These are phyloP conservation scores for Xenops minutus DNA, from an alignment of 2,797 vertebrate species.

Conservation along the genomic window DNA sequence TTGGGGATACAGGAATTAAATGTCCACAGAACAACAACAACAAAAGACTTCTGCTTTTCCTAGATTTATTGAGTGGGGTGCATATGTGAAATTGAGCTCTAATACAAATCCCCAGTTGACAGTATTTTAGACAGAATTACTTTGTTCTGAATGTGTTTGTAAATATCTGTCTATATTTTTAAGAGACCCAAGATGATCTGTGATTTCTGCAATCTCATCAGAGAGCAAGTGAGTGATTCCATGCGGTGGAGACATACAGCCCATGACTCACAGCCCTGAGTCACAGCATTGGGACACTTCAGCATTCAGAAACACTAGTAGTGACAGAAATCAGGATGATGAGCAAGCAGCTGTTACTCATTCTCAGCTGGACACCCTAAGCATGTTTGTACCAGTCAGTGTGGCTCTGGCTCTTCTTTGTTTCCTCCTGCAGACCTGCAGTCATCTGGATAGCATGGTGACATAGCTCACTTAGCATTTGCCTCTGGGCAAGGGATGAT, in stretches of 20 bases:
- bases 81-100: not conserved
- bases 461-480: slow-evolving; percentile 32
- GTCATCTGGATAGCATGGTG: slow-evolving; percentile 22
- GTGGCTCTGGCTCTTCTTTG: slow-evolving; percentile 38
- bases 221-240: slow-evolving; percentile 57
- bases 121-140: not conserved
- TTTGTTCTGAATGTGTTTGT: slow-evolving; percentile 11
- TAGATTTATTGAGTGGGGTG: not conserved
- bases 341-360: slow-evolving; percentile 71
- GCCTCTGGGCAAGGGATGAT: slow-evolving; percentile 47
- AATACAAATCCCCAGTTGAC: not conserved
- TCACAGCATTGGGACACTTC: slow-evolving; percentile 58
- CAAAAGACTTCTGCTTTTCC: not conserved
- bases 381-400: slow-evolving; percentile 41
- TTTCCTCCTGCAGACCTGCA: slow-evolving; percentile 51
- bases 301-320: slow-evolving; percentile 44
- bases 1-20: not conserved
- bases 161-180: slow-evolving; percentile 35
- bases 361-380: slow-evolving; percentile 63
- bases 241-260: slow-evolving; percentile 38
- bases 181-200: slow-evolving; percentile 42
- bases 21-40: not conserved
- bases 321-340: slow-evolving; percentile 64
- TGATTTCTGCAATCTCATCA: slow-evolving; percentile 61
- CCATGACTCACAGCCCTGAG: slow-evolving; percentile 69